A percentile compares a stretch with the other conserved stretches of the same genome.
Conservation (phyloP, 2,113 vertebrate species). For the Cisticola juncidis region DNA sequence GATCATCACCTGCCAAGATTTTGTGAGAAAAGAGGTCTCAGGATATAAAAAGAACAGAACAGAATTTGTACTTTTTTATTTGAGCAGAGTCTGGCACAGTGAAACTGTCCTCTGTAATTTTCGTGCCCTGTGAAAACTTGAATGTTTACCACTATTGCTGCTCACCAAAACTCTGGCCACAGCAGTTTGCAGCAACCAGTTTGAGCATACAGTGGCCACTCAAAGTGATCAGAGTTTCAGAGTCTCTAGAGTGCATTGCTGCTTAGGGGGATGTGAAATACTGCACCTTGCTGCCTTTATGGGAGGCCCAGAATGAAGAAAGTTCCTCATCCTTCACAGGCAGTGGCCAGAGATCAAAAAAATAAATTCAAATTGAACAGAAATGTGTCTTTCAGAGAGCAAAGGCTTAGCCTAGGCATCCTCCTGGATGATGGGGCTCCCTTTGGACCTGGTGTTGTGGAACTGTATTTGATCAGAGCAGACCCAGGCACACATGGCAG, state of each 20-base stretch:
- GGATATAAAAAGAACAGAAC: neutral
- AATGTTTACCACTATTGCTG: neutral
- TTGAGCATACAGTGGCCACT: neutral
- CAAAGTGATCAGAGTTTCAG: neutral
- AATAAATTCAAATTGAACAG: neutral
- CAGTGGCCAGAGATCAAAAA: neutral
- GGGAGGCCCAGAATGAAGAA: neutral
- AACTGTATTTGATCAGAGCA: neutral
- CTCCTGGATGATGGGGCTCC: neutral
- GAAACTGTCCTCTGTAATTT: neutral
- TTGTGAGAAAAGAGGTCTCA: neutral
- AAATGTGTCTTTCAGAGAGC: neutral
- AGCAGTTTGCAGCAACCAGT: neutral
- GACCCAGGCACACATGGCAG: neutral
- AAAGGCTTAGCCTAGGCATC: neutral
- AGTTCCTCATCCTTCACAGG: neutral
- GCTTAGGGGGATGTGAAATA: neutral
- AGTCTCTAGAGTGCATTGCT: neutral
- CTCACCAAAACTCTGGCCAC: neutral
- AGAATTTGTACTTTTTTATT: neutral
- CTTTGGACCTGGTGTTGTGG: neutral
- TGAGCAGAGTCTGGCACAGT: neutral
- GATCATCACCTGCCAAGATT: neutral
- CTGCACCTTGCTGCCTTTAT: neutral
- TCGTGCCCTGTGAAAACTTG: neutral